Evolutionary conservation across 2,113 vertebrate genomes (phyloP).

Genomic region (Pygoscelis antarcticus): DNA sequence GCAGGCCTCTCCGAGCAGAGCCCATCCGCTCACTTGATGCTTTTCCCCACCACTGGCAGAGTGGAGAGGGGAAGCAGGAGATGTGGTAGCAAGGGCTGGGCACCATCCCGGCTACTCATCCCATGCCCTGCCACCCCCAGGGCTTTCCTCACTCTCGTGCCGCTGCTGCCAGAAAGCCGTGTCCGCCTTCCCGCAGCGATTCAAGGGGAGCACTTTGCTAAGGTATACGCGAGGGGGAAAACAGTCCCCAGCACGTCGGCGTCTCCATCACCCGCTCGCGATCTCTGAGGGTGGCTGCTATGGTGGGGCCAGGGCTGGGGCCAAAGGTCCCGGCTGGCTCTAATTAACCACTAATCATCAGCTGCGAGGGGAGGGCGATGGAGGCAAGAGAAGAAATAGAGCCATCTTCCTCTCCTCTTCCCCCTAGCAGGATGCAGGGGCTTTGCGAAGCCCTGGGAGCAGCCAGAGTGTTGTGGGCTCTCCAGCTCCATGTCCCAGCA

Average conservation of each 20-base stretch:
- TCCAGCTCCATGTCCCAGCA: neutral
- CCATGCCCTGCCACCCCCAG: neutral
- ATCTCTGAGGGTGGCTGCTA: neutral
- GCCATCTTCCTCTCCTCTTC: neutral
- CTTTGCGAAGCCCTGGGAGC: neutral
- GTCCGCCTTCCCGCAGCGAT: neutral
- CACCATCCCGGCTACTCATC: neutral
- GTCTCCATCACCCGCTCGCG: neutral
- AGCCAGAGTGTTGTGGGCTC: neutral
- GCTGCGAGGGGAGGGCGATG: rapidly evolving
- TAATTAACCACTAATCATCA: neutral
- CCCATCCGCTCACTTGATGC: rapidly evolving
- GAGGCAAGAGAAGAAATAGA: neutral
- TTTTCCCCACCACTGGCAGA: neutral
- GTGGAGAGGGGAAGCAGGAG: neutral
- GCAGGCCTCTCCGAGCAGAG: neutral
- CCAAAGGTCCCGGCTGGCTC: neutral
- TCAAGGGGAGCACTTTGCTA: neutral
- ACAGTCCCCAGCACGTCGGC: rapidly evolving
- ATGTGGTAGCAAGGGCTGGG: neutral
- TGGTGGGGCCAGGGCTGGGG: neutral
- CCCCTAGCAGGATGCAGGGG: neutral
- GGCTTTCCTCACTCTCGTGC: neutral
- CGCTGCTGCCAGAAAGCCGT: neutral
- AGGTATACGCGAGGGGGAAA: neutral